Evolutionary conservation across 1,140 invertebrate genomes (phyloP).

Genomic region (Meloidogyne hapla): DNA sequence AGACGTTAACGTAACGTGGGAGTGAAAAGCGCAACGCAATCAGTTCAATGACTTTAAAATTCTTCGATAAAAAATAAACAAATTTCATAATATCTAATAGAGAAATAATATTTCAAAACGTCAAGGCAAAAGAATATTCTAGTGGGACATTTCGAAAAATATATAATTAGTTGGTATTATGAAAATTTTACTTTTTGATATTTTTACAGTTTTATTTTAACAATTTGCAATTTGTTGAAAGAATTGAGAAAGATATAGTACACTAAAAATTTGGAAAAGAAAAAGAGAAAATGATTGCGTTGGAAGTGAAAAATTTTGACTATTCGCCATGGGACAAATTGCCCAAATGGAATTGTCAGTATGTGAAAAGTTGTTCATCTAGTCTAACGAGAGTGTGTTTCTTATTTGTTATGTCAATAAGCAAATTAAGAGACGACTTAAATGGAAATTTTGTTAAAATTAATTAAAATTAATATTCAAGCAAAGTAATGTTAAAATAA

Average conservation of each 20-base stretch:
- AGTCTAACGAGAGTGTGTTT: too few species aligned
- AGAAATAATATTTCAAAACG: background rate
- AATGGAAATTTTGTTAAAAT: too few species aligned
- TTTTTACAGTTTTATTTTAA: background rate
- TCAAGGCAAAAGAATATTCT: background rate
- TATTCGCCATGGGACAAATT: background rate
- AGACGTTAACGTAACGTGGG: background rate
- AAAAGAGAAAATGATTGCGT: background rate
- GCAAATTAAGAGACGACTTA: too few species aligned
- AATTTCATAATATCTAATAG: background rate
- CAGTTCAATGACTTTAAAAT: background rate
- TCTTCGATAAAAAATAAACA: background rate
- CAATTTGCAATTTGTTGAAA: background rate
- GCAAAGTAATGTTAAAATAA: too few species aligned
- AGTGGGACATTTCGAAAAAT: background rate
- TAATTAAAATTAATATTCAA: too few species aligned
- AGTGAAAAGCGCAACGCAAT: background rate
- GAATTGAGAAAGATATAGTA: background rate
- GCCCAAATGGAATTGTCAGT: background rate
- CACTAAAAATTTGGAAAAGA: background rate
- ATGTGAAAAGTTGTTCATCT: background rate
- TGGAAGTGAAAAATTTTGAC: background rate
- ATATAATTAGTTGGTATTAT: background rate
- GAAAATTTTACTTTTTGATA: background rate
- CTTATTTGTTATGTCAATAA: too few species aligned